Base-by-base conservation (phyloP, 2,797 vertebrate genomes). In the Triplophysa yarkandensis region DNA sequence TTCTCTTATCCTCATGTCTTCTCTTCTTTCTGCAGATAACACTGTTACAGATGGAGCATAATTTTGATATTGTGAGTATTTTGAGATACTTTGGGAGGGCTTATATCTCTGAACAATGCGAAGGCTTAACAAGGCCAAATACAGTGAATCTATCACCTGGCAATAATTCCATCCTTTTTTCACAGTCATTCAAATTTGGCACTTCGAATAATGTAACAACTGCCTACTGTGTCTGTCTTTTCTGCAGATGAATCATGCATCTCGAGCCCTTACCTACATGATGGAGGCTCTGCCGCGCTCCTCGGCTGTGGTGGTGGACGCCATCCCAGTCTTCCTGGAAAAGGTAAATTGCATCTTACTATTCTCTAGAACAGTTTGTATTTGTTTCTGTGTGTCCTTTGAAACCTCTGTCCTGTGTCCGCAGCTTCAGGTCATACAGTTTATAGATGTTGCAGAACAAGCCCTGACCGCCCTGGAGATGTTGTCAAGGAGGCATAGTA, bases 211-310 rank as follows among this genome's bases (percentile, higher is more conserved):
- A 61, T 0, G 14, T 21, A 62, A 54, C 50, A 58, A 61, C 1
- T 28, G 6, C 54, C 44, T 46, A 16, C 8, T n/a, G 3, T 17
- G 36, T 81, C 48, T 48, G 7, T 61, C 36, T 78, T 81, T 86
- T 83, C 75, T 81, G 62, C 81, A 99, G 97, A 99, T 99, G 98
- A 99, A 99, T 88, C 98, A 99, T 74, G 98, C 97, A 7, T 99
- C 97, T 76, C 95, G 98, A 83, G 98, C 98, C 80, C 95, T 99
- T 91, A 99, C 98, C 0, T 99, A 99, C 25, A 99, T 99, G 97
- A 99, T 99, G 98, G 98, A 99, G 92, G 98, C 98, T 16, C 93
- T 99, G 84, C 98, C 98, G 28, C 94, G 97, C 46, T 99, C 98
- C 32, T 99, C 98, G 78, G 98, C 98, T 80, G 98, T 99, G 68